Evolutionary conservation across 2,888 invertebrate species (phyloP).

Genomic region (Rugalucina vietnamica): DNA sequence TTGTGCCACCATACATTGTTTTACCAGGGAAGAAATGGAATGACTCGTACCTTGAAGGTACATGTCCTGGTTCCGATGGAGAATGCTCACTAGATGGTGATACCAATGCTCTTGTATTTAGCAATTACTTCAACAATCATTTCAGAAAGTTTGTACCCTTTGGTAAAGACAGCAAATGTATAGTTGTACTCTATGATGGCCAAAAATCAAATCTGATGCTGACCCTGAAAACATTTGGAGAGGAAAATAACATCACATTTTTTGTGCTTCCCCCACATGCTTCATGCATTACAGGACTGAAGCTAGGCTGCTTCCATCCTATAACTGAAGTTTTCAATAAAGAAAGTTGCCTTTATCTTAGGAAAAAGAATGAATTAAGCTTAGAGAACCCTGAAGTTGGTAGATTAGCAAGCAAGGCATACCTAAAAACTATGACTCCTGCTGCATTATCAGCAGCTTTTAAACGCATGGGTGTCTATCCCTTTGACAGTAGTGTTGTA

Average conservation of each 20-base stretch:
- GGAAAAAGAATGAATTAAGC: not conserved
- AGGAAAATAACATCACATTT: not conserved
- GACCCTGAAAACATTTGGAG: not conserved
- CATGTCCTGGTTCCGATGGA: not conserved
- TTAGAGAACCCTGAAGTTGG: not conserved
- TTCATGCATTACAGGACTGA: not conserved
- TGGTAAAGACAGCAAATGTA: not conserved
- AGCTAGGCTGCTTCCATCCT: not conserved
- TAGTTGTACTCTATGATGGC: not conserved
- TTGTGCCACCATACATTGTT: not conserved
- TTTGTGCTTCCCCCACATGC: not conserved
- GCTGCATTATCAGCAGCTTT: not conserved
- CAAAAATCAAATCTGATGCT: not conserved
- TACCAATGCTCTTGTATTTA: not conserved
- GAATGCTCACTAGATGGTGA: not conserved
- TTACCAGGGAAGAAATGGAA: not conserved
- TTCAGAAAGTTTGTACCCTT: not conserved
- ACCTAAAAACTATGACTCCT: not conserved
- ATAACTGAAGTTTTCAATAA: not conserved
- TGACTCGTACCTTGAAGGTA: not conserved
- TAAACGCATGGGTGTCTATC: not conserved
- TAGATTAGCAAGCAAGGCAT: not conserved
- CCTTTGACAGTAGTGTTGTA: too few species aligned
- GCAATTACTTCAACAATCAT: not conserved
- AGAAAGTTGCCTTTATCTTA: not conserved